Evolutionary conservation across 2,797 vertebrate genomes (phyloP).

Genomic region (Hipposideros larvatus): DNA sequence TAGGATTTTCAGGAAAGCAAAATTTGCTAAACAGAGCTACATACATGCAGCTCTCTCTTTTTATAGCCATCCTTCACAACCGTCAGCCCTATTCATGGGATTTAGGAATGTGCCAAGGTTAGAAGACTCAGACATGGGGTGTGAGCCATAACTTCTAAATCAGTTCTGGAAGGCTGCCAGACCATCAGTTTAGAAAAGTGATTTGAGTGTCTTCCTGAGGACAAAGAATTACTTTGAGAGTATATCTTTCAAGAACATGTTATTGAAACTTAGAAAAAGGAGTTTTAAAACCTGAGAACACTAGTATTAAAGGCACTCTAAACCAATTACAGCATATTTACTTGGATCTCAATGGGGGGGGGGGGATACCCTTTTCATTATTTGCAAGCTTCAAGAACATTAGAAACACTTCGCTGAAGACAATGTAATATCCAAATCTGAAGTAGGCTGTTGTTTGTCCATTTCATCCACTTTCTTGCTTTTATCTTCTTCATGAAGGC

Average conservation of each 20-base stretch:
- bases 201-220: constrained; percentile 82
- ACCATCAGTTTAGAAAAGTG: constrained; percentile 83
- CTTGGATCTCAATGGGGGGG: constrained; percentile 74
- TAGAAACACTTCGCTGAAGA: constrained; percentile 72
- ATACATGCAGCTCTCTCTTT: constrained; percentile 79
- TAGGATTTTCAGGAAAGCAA: constrained; percentile 83
- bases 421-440: constrained; percentile 74
- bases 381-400: constrained; percentile 74
- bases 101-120: constrained; percentile 84
- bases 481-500: constrained; percentile 66
- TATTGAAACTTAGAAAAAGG: constrained; percentile 82
- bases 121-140: constrained; percentile 79
- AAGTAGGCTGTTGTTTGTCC: constrained; percentile 70
- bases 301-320: constrained; percentile 82
- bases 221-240: constrained; percentile 85
- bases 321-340: constrained; percentile 83
- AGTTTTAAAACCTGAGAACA: constrained; percentile 82
- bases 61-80: constrained; percentile 79
- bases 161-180: constrained; percentile 81
- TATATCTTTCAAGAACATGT: constrained; percentile 81
- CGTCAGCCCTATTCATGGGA: constrained; percentile 83
- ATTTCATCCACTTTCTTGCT: constrained; percentile 76
- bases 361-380: constrained; percentile 81
- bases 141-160: constrained; percentile 84
- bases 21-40: constrained; percentile 78